A percentile compares a stretch with the other conserved stretches of the same genome.
phyloP scores from a whole-genome alignment of 1,140 invertebrate species.

The Eupeodes corollae region DNA sequence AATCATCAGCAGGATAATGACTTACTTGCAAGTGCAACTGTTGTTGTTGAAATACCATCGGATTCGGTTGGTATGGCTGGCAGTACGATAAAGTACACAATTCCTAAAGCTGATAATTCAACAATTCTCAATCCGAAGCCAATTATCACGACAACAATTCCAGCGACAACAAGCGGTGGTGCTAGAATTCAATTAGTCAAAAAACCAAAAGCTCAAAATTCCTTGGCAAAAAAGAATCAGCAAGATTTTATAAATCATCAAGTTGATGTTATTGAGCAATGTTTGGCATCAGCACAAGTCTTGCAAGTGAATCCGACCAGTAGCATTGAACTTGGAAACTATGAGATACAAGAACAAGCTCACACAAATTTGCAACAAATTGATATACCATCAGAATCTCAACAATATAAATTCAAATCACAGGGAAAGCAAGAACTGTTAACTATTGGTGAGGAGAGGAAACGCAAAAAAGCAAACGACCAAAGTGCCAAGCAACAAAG shows the following conservation, averaged over 20 bases:
- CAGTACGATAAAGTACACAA: slow-evolving; percentile 29
- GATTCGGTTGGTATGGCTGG: slow-evolving; percentile 29
- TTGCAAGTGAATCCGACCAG: no score
- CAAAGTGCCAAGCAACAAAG: no score
- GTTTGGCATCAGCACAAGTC: no score
- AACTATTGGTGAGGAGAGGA: slow-evolving; percentile 21
- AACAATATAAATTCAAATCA: neutral
- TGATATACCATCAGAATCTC: neutral
- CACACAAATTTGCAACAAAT: slow-evolving; percentile 5
- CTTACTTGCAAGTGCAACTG: slow-evolving; percentile 23
- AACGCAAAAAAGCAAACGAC: slow-evolving; percentile 21
- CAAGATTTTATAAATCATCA: neutral
- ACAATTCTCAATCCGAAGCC: slow-evolving; percentile 1
- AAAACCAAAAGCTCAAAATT: slow-evolving; percentile 9
- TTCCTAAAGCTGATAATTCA: slow-evolving; percentile 13
- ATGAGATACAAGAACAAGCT: neutral
- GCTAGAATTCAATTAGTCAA: slow-evolving; percentile 12
- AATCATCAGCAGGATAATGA: slow-evolving; percentile 11
- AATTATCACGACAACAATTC: neutral
- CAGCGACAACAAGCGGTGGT: slow-evolving; percentile 12
- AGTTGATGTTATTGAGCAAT: no score
- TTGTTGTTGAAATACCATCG: slow-evolving; percentile 30
- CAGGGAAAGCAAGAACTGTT: slow-evolving; percentile 11
- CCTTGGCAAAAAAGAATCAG: slow-evolving; percentile 8
- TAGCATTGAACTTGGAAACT: neutral